Conservation (phyloP, 2,888 invertebrate species). For the Aphrophora alni region DNA sequence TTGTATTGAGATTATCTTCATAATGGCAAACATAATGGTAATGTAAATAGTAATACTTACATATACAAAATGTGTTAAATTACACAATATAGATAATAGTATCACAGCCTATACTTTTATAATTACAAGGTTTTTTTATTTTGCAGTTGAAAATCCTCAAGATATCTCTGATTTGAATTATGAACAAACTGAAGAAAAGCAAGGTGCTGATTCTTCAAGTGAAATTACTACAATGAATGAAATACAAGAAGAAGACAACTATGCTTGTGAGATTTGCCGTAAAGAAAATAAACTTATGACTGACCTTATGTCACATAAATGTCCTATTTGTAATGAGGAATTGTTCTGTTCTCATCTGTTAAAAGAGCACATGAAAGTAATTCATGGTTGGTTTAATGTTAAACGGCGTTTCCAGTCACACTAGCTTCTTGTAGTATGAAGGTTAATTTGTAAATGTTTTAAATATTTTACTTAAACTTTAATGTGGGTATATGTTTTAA, state of each 20-base stretch:
- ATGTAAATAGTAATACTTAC: too few species aligned
- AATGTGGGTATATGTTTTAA: too few species aligned
- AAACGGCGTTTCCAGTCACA: constrained; percentile 10
- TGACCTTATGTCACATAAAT: constrained; percentile 10
- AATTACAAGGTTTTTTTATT: too few species aligned
- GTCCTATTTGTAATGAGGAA: constrained; percentile 24
- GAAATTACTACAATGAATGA: not conserved
- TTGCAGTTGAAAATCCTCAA: not conserved
- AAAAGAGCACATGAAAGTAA: constrained; percentile 23
- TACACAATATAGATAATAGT: too few species aligned
- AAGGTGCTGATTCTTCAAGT: not conserved
- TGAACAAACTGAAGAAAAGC: not conserved
- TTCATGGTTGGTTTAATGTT: constrained; percentile 33
- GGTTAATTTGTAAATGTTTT: too few species aligned
- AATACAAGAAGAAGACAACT: not conserved
- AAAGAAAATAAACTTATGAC: not conserved
- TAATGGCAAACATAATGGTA: too few species aligned
- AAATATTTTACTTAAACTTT: too few species aligned
- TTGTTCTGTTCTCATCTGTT: constrained; percentile 28
- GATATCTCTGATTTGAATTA: not conserved
- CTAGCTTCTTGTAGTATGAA: too few species aligned
- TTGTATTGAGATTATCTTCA: too few species aligned
- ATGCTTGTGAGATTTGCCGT: not conserved
- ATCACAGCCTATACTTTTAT: too few species aligned
- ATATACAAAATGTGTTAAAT: too few species aligned